Evolutionary conservation across 2,113 vertebrate genomes (phyloP), one percentile per base, ranked within the genome.

Genomic region (Coracopsis vasa): DNA sequence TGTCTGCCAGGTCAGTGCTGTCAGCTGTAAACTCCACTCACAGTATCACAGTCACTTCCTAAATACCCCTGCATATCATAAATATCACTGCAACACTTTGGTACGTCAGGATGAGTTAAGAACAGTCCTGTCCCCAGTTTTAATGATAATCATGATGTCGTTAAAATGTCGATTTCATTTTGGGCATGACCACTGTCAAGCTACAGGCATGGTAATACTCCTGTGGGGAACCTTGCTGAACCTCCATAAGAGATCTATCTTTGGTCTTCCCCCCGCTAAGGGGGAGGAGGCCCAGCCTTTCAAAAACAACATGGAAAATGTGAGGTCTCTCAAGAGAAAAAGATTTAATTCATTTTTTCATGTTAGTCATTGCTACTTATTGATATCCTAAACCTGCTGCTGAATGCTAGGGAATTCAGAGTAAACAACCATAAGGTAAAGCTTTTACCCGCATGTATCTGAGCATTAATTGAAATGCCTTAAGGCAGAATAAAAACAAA

Each of bases 381-480:
- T 92, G 92, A 94, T 90, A 94, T 48, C 65, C 84, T 95, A 75
- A 78, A 65, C 80, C 42, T 88, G 92, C 65, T 91, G 51, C 64
- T 79, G 80, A 96, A 95, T 96, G 93, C 81, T 11, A 85, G 73
- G 89, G 73, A 94, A 92, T 95, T 94, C 92, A 90, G 88, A 91
- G 82, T 90, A 97, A 97, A 97, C 91, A 96, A 90, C n/a, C 86
- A 45, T 86, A 97, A 96, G 95, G 89, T 48, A 96, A 97, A 92
- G 60, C 79, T 80, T 95, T 95, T 92, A 93, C 71, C 74, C 60
- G 64, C 70, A 87, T 93, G 81, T 64, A 97, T 91, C 86, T 91
- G 41, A 94, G 92, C 91, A 94, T 97, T 97, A 98, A 97, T 16
- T 93, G 82, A 97, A 97, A 97, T 92, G 95, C 93, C 97, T 95